phyloP scores from a whole-genome alignment of 1,140 invertebrate genomes.

The Listronotus bonariensis region DNA sequence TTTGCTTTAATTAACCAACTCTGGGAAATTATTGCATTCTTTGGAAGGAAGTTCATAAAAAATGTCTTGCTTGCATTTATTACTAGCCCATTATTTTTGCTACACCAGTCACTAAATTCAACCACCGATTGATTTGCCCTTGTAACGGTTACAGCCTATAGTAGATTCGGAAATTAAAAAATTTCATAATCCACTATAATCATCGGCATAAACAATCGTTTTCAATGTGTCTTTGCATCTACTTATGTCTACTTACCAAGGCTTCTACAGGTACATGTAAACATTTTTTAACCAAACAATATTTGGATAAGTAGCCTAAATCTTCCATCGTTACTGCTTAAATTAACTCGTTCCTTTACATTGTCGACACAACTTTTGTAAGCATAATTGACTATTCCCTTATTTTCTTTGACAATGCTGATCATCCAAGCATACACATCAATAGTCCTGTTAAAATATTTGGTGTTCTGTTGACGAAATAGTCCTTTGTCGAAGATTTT shows the following conservation, averaged over 20 bases:
- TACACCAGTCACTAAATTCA: too few relatives aligned
- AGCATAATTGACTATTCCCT: constrained; percentile 53
- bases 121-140: too few relatives aligned
- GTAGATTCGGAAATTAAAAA: too few relatives aligned
- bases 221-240: too few relatives aligned
- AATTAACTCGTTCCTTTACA: constrained; percentile 56
- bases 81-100: too few relatives aligned
- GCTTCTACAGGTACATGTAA: constrained; percentile 61
- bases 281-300: constrained; percentile 62
- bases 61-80: too few relatives aligned
- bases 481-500: constrained; percentile 60
- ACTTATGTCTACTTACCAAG: constrained; percentile 55
- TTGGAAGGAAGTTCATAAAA: too few relatives aligned
- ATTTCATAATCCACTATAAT: too few relatives aligned
- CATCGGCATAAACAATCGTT: too few relatives aligned
- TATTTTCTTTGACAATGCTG: constrained; percentile 52
- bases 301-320: constrained; percentile 62
- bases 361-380: constrained; percentile 57
- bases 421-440: constrained; percentile 61
- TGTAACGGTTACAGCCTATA: too few relatives aligned
- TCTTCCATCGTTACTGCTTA: constrained; percentile 59
- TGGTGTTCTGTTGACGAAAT: constrained; percentile 47
- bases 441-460: constrained; percentile 54
- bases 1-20: too few relatives aligned
- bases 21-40: too few relatives aligned